Evolutionary conservation across 2,888 invertebrate genomes (phyloP), one percentile per base, ranked within the genome.

Genomic region (Ormyrus thymus): DNA sequence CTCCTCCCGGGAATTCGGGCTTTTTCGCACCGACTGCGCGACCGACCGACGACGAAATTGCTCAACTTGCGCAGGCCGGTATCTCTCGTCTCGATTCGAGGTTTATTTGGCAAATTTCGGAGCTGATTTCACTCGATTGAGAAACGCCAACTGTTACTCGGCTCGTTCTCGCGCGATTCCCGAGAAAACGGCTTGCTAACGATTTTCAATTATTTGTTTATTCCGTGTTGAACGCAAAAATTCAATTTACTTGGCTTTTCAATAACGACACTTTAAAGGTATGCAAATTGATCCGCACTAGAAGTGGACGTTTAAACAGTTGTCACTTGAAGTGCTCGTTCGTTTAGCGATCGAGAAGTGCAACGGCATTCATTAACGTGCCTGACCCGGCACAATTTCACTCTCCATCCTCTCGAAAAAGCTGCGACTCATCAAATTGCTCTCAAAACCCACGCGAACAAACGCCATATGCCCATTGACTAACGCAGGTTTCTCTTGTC

Each of bases 401-500:
- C 58, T 4, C 29, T 29, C 29, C 29, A 43, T 43, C 13, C 43
- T 50, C 45, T 53, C 62, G 45, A 45, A n/a, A 11, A 15, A 43
- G 59, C 15, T 50, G 69, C 29, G n/a, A 55, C 7, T 53, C 71
- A 45, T 55, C 9, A n/a, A 56, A 46, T 58, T 58, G 13, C 51
- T 1, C 15, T 10, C n/a, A 46, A 7, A 55, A 68, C 9, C 15
- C 4, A 6, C 29, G 8, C 29, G 45, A 61, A n/a, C 4, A 61
- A 29, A 59, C 62, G n/a, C 6, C 9, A 53, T 29, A 43, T 50
- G 45, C 15, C 9, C 61, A 62, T n/a, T 61, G 13, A 48, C 69
- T 74, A 75, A 79, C 50, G 9, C 10, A 53, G 77, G 10, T 29
- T 53, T 29, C 50, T 56, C 45, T 77, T 77, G 51, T 74, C 71